Base-by-base conservation (phyloP, 2,113 vertebrate species). In the Hystrix brachyura region DNA sequence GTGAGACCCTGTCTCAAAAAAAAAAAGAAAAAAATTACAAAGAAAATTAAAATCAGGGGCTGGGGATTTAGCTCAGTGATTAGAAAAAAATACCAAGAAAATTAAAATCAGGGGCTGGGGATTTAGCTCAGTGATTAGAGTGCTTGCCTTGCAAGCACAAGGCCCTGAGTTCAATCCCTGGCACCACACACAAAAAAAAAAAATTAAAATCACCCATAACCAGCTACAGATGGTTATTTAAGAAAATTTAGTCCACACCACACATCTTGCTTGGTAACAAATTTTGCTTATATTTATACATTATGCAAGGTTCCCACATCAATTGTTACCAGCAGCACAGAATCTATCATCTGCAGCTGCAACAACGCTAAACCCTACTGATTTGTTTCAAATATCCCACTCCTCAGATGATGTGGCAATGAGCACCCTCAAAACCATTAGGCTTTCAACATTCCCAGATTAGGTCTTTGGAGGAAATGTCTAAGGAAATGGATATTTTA, bases 401-500 rank as follows among this genome's bases (percentile, higher is more conserved):
- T 65, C 46, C 59, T 65, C 18, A 81, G 57, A 43, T 43, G 64
- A 64, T 11, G 38, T 32, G 34, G 46, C 53, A n/a, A 81, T 48
- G 19, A 76, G 46, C 10, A 79, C 43, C 38, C 46, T 86, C 69
- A 83, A 19, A 57, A 55, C 6, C 59, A 32, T 29, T 55, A 72
- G n/a, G 19, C 48, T 90, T 21, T 53, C 21, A 78, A 90, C 21
- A 64, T 43, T 62, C 57, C 46, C 25, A 65, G 46, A 53, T 62
- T 29, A 57, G 3, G 13, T 57, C 82, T 64, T 51, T 18, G n/a
- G 17, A 90, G 83, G 62, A 85, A 91, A 88, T 32, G 18, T 23
- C 64, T 38, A 76, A 81, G 59, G 27, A 95, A 96, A 74, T 7
- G 5, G 46, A 90, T 55, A 84, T 51, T 67, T 94, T 74, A 94